Percentiles rank a stretch among this genome's conserved stretches.
Conservation (phyloP, 2,888 invertebrate genomes). For the Sclerodermus sp. region DNA sequence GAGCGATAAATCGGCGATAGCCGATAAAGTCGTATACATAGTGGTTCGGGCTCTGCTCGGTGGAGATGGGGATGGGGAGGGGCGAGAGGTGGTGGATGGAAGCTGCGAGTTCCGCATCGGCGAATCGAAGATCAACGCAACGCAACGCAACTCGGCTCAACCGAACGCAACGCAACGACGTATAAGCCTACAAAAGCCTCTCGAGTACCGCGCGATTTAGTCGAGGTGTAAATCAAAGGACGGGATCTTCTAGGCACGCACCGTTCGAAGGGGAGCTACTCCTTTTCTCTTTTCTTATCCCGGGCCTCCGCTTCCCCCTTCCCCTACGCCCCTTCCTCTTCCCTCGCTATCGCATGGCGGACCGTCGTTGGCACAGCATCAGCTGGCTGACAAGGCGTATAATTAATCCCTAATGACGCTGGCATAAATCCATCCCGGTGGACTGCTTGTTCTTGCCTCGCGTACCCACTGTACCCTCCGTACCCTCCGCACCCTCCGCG, state of each 20-base stretch:
- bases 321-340: conserved; percentile 23
- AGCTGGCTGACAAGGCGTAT: conserved; percentile 53
- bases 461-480: conserved; percentile 25
- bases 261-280: conserved; percentile 16
- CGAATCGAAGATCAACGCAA: no score
- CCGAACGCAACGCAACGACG: background rate
- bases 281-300: background rate
- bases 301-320: background rate
- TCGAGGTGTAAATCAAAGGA: conserved; percentile 32
- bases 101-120: background rate
- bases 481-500: conserved; percentile 13
- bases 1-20: conserved; percentile 3
- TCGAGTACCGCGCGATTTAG: conserved; percentile 18
- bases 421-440: conserved; percentile 50
- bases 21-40: background rate
- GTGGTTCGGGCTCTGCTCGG: background rate
- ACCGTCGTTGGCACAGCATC: conserved; percentile 36
- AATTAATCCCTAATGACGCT: conserved; percentile 53
- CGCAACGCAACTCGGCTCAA: no score
- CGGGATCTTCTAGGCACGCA: conserved; percentile 13
- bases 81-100: background rate
- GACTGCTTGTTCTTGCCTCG: conserved; percentile 5
- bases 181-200: background rate
- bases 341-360: conserved; percentile 27
- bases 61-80: background rate